Evolutionary conservation across 2,797 vertebrate species (phyloP).

Genomic region (Hippopotamyrus pictus): DNA sequence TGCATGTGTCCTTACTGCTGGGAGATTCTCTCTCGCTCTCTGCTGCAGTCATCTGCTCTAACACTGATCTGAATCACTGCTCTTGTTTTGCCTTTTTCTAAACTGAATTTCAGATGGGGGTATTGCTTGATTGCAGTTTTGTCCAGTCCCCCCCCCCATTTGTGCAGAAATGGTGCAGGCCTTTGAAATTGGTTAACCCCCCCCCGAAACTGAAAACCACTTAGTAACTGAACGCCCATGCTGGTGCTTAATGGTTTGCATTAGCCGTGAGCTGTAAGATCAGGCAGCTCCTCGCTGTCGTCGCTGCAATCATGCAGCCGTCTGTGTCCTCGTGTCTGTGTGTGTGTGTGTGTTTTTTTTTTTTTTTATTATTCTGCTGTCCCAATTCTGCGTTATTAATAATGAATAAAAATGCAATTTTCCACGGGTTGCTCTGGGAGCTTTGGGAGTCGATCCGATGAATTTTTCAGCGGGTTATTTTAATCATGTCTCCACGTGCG

Average conservation of each 20-base stretch:
- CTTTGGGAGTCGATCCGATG: slow-evolving; percentile 91
- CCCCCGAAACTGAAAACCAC: slow-evolving; percentile 49
- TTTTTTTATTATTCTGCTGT: slow-evolving; percentile 55
- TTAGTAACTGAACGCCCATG: slow-evolving; percentile 64
- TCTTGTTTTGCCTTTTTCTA: slow-evolving; percentile 29
- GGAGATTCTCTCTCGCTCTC: slow-evolving; percentile 27
- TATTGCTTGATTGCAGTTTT: slow-evolving; percentile 40
- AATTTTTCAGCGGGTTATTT: slow-evolving; percentile 99
- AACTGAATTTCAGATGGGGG: slow-evolving; percentile 24
- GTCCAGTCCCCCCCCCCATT: background rate
- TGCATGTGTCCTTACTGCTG: slow-evolving; percentile 25
- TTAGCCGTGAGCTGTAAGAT: slow-evolving; percentile 85
- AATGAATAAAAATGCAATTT: slow-evolving; percentile 99
- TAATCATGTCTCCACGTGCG: slow-evolving; percentile 82
- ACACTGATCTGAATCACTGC: slow-evolving; percentile 38
- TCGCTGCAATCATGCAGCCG: slow-evolving; percentile 81
- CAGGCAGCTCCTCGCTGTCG: slow-evolving; percentile 72
- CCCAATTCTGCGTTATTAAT: slow-evolving; percentile 97
- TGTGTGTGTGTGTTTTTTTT: background rate
- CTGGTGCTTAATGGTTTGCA: slow-evolving; percentile 77
- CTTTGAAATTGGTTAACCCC: slow-evolving; percentile 54
- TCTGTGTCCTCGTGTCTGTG: slow-evolving; percentile 27
- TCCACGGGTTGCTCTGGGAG: slow-evolving; percentile 78
- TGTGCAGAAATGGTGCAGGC: slow-evolving; percentile 23
- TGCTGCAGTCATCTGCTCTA: slow-evolving; percentile 36